Percentiles rank a stretch among this genome's conserved stretches.
These are phyloP conservation scores for Cyphomyrus plagiostoma DNA, from an alignment of 2,113 vertebrate species.

Conservation along the genomic window DNA sequence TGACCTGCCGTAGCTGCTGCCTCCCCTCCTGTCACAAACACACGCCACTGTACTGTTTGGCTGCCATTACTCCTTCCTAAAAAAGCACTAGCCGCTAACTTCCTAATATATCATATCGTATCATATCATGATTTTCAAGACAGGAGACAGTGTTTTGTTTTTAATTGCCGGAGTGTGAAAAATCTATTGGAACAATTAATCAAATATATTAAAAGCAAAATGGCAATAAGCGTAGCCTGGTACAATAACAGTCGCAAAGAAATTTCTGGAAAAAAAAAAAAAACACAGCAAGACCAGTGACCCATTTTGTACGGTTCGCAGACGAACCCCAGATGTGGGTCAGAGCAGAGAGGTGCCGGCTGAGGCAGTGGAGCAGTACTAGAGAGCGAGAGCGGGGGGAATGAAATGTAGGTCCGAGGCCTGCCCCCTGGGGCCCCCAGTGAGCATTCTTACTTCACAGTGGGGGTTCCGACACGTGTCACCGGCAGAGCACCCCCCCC, in stretches of 20 bases:
- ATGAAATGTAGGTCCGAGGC: not conserved
- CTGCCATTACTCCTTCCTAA: not conserved
- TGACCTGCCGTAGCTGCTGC: not conserved
- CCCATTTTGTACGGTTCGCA: not conserved
- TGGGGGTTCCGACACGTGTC: not conserved
- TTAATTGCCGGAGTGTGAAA: not conserved
- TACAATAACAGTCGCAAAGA: constrained; percentile 7
- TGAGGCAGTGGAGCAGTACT: not conserved
- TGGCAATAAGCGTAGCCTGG: not conserved
- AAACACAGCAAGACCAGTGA: constrained; percentile 19
- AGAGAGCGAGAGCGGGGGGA: not conserved
- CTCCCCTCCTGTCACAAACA: not conserved
- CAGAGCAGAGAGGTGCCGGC: not conserved
- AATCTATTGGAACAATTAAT: not conserved
- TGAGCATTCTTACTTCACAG: not conserved
- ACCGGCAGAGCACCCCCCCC: not conserved
- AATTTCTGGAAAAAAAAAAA: constrained; percentile 20
- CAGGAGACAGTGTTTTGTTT: not conserved
- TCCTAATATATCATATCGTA: constrained; percentile 17
- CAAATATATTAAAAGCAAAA: not conserved
- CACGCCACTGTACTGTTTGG: not conserved
- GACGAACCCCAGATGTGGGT: not conserved
- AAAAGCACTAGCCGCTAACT: not conserved
- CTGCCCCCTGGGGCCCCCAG: not conserved
- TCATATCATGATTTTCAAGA: not conserved